A percentile compares a stretch with the other conserved stretches of the same genome.
Evolutionary conservation across 1,140 invertebrate genomes (phyloP).

Genomic region (Odontomachus brunneus): DNA sequence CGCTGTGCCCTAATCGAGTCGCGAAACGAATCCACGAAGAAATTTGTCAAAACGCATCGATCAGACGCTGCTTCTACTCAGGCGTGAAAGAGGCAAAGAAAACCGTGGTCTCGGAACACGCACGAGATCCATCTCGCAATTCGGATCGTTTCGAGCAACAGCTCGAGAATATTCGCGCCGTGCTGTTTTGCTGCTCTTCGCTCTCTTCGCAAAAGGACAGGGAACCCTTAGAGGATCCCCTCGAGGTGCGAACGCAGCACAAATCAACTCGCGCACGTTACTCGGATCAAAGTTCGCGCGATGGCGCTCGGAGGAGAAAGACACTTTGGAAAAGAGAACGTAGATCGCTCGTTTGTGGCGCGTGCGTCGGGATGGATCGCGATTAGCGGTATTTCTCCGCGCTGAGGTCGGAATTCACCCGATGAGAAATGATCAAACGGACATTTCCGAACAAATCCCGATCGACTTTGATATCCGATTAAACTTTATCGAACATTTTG

Average conservation of each 20-base stretch:
- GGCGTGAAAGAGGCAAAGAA: neutral
- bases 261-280: no score
- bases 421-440: no score
- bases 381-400: slow-evolving; percentile 17
- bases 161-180: neutral
- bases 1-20: neutral
- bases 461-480: no score
- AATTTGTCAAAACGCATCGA: no score
- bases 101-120: neutral
- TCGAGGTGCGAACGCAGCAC: no score
- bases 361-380: slow-evolving; percentile 6
- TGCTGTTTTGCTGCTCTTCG: neutral
- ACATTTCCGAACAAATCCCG: no score
- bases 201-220: neutral
- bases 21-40: neutral
- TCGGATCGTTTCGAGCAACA: neutral
- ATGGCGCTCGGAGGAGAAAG: neutral
- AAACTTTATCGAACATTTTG: no score
- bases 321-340: neutral
- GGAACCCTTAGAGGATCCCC: no score
- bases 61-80: neutral
- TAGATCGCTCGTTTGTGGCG: slow-evolving; percentile 3
- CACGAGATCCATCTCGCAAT: slow-evolving; percentile 1
- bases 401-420: no score
- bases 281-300: neutral